Conservation (phyloP, 1,140 invertebrate species). For the Drosophila lacteicornis region DNA sequence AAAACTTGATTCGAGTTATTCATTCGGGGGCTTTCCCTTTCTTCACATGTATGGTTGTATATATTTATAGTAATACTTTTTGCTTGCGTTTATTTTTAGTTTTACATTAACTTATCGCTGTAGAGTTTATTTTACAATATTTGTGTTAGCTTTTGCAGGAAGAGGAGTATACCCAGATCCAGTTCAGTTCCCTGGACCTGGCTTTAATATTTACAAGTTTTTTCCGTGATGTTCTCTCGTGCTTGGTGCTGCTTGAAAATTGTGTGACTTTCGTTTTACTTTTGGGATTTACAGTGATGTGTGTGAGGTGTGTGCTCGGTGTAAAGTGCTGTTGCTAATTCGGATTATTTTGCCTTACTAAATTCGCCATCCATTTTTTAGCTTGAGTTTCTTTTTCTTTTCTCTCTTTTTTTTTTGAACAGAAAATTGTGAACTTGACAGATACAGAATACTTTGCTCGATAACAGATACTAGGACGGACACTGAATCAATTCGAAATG, state of each 20-base stretch:
- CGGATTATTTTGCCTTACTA: constrained; percentile 58
- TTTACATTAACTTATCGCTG: constrained; percentile 70
- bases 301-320: constrained; percentile 32
- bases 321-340: constrained; percentile 53
- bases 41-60: constrained; percentile 47
- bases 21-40: constrained; percentile 20
- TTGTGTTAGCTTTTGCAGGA: constrained; percentile 44
- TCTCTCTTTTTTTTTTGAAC: neutral
- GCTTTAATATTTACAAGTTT: constrained; percentile 41
- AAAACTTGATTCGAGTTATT: constrained; percentile 39
- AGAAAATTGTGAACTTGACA: constrained; percentile 29
- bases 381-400: constrained; percentile 6
- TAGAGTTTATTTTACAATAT: constrained; percentile 65
- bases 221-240: constrained; percentile 57
- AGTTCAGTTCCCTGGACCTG: constrained; percentile 20
- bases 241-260: constrained; percentile 40
- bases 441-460: constrained; percentile 34
- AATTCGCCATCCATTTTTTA: constrained; percentile 64
- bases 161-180: constrained; percentile 20
- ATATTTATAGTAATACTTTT: constrained; percentile 80
- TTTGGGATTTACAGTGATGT: constrained; percentile 74
- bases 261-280: constrained; percentile 22
- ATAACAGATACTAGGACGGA: constrained; percentile 77
- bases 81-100: constrained; percentile 62
- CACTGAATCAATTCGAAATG: constrained; percentile 69